Base-by-base conservation (phyloP, 2,888 invertebrate genomes). In the Sialis lutaria region DNA sequence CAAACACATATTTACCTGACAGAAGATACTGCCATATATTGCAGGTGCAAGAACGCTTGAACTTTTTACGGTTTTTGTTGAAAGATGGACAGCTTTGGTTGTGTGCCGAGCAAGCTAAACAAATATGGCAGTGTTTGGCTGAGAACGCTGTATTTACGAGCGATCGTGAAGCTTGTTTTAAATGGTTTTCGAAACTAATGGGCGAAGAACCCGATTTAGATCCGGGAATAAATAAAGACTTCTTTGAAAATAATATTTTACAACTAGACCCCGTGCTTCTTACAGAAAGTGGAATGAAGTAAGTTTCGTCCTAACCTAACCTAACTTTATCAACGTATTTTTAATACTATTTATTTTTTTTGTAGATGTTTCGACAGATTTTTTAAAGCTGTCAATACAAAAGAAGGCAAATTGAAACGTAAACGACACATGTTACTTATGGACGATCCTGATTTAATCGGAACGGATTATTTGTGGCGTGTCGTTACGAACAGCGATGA, bases 101-200 rank as follows among this genome's bases (percentile, higher is more conserved):
- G 53, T 93, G 93, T 64, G 90, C 92, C 41, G 91, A 92, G 63
- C 95, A 96, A 74, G 95, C 95, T 6, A 90, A 91, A 67, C 87
- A 91, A 69, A 91, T 96, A 56, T 97, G 96, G 96, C 82, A 89
- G 57, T 92, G 92, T 64, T 71, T 97, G 50, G 93, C 95, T 2
- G 93, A 93, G 63, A 82, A 82, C 59, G 92, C 93, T 8, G 89
- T 92, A 8, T 93, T 92, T 63, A 74, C 83, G 9, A 81, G 84
- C 1, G 96, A 97, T 64, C 77, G 95, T 37, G 96, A 97, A 65
- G 90, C 93, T 33, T 95, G 96, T 66, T 97, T 96, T 68, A 87
- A 90, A 57, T 96, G 96, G 96, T 96, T 95, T 69, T 90, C 93
- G 37, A 95, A 95, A 67, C 68, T 92, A 35, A 91, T 92, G 91